Percentiles rank a stretch among this genome's conserved stretches.
Conservation (phyloP, 2,113 vertebrate genomes). For the Cyanistes caeruleus region DNA sequence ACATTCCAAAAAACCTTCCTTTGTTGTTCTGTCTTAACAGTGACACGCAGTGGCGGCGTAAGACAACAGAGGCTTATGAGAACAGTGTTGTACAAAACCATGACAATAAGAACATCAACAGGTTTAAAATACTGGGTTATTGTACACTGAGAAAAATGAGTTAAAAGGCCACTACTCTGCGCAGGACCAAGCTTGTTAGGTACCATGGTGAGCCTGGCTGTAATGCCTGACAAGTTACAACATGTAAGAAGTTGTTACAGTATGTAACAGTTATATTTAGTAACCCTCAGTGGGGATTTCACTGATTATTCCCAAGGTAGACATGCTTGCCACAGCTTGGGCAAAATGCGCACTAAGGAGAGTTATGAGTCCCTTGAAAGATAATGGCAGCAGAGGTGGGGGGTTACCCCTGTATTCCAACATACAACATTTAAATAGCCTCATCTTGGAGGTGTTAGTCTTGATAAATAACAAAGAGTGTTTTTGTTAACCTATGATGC, state of each 20-base stretch:
- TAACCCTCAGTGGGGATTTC: background rate
- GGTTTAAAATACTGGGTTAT: background rate
- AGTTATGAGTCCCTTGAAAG: background rate
- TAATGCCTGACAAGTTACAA: background rate
- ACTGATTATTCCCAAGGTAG: background rate
- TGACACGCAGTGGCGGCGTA: background rate
- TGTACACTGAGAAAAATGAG: background rate
- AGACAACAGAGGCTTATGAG: background rate
- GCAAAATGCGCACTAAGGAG: background rate
- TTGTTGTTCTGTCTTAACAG: conserved; percentile 28
- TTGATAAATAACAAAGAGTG: background rate
- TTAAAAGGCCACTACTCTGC: background rate
- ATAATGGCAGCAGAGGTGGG: rapidly evolving
- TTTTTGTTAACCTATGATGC: background rate
- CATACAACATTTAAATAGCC: background rate
- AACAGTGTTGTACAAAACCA: background rate
- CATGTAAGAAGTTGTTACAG: background rate
- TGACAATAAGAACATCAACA: background rate
- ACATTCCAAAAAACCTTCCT: background rate
- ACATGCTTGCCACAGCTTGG: background rate
- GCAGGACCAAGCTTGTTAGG: background rate
- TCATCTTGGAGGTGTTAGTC: background rate
- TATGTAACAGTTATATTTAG: background rate
- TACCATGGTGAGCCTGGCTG: rapidly evolving
- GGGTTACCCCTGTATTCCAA: background rate